Evolutionary conservation across 2,797 vertebrate species (phyloP).

Genomic region (Sibirionetta formosa): DNA sequence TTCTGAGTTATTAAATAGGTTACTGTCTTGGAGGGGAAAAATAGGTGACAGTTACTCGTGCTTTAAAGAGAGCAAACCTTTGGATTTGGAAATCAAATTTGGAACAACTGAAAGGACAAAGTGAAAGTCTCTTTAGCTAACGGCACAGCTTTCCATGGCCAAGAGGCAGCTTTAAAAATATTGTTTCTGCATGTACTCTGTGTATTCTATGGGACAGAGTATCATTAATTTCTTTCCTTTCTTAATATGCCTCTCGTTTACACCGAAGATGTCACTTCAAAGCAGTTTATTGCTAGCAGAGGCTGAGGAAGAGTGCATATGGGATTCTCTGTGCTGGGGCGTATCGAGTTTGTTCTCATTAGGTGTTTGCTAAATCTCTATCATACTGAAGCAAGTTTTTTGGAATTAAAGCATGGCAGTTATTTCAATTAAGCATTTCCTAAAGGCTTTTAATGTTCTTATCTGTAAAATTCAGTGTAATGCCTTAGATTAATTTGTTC

Average conservation of each 20-base stretch:
- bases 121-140: neutral
- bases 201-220: neutral
- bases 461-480: constrained; percentile 41
- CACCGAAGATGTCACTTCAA: neutral
- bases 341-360: neutral
- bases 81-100: neutral
- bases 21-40: neutral
- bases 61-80: neutral
- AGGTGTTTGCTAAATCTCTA: constrained; percentile 10
- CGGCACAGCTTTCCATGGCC: no score
- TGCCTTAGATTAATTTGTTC: constrained; percentile 57
- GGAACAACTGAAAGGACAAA: neutral
- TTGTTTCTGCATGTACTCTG: neutral
- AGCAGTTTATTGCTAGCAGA: neutral
- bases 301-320: neutral
- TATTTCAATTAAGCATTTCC: constrained; percentile 71
- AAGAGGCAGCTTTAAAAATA: neutral
- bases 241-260: neutral
- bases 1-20: neutral
- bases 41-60: neutral
- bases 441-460: constrained; percentile 66
- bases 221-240: neutral
- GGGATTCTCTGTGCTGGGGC: neutral
- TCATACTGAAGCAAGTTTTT: constrained; percentile 42
- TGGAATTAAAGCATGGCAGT: constrained; percentile 34